A percentile compares a stretch with the other conserved stretches of the same genome.
These are phyloP conservation scores for Zenarchopterus dispar DNA, from an alignment of 2,797 vertebrate genomes.

Conservation along the genomic window DNA sequence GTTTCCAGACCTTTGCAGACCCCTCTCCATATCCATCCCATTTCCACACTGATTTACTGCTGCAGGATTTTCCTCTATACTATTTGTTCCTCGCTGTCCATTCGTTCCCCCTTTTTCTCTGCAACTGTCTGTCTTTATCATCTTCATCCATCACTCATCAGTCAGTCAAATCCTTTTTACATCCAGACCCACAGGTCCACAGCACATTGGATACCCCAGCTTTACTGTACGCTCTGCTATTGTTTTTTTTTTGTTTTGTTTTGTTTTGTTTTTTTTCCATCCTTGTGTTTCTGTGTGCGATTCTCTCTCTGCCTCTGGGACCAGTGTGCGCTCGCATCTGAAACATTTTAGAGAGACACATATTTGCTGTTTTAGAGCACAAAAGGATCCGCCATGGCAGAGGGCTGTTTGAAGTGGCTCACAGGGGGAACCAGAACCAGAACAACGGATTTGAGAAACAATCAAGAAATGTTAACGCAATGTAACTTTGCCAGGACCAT, in stretches of 20 bases:
- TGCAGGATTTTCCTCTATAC: constrained; percentile 51
- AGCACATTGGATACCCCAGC: constrained; percentile 35
- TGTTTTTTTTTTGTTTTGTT: constrained; percentile 21
- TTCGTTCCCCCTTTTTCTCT: constrained; percentile 13
- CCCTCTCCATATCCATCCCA: constrained; percentile 38
- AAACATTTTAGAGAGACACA: constrained; percentile 82
- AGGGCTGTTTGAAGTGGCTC: constrained; percentile 82
- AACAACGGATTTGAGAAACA: constrained; percentile 73
- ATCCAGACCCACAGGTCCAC: constrained; percentile 20
- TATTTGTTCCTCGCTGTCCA: constrained; percentile 29
- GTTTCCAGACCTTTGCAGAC: constrained; percentile 65
- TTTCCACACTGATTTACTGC: constrained; percentile 64
- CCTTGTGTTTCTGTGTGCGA: constrained; percentile 44
- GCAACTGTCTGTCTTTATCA: constrained; percentile 38
- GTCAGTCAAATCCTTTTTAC: constrained; percentile 32
- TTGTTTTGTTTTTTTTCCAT: constrained; percentile 7
- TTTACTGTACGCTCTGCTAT: constrained; percentile 47
- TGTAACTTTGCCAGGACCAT: constrained; percentile 75
- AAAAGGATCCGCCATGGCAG: constrained; percentile 78
- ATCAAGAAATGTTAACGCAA: constrained; percentile 75
- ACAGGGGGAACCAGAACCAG: constrained; percentile 80
- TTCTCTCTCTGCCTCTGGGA: constrained; percentile 63
- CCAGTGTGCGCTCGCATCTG: constrained; percentile 73
- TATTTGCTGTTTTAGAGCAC: constrained; percentile 80
- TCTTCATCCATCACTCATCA: constrained; percentile 35